Evolutionary conservation across 2,113 vertebrate genomes (phyloP), one percentile per base, ranked within the genome.

Genomic region (Pionites leucogaster): DNA sequence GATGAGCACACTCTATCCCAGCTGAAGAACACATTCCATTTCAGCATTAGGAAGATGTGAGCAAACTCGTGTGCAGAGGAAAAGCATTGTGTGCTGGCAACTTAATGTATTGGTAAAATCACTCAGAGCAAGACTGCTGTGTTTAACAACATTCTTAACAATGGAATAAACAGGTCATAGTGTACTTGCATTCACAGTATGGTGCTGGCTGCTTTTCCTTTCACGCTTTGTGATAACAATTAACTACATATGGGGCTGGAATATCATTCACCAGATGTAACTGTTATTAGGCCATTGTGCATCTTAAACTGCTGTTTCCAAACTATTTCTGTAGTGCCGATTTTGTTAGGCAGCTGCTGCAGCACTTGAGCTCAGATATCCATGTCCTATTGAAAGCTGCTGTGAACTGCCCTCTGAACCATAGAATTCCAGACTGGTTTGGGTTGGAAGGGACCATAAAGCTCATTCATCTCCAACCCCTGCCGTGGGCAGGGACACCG

Each of bases 401-500:
- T 29, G 35, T 69, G 49, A 69, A 33, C 44, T 57, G 8, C 6
- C 14, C 31, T 68, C 70, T 59, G 63, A 53, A 76, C 33, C 9
- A 10, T 35, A 35, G 57, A 35, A 35, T 59, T 33, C 13, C 57
- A 24, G 33, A 6, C 6, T 24, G 57, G 57, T 24, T 35, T 59
- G 57, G 20, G 22, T 59, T 35, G 33, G 55, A 35, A 59, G 13
- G 33, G 57, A 35, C 33, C 57, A 35, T 10, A 59, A 59, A 35
- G 57, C 57, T 35, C 13, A 3, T 59, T 3, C 33, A 59, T 13
- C 1, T 7, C 33, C 57, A n/a, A 23, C 13, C 33, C 57, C 20
- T 59, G 33, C 33, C 33, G 23, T 0, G 0, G 33, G 55, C 55
- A n/a, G 55, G 33, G 55, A 22, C 55, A 4, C 19, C 13, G 1